phyloP scores from a whole-genome alignment of 2,113 vertebrate genomes.

The Sylvilagus bachmani region DNA sequence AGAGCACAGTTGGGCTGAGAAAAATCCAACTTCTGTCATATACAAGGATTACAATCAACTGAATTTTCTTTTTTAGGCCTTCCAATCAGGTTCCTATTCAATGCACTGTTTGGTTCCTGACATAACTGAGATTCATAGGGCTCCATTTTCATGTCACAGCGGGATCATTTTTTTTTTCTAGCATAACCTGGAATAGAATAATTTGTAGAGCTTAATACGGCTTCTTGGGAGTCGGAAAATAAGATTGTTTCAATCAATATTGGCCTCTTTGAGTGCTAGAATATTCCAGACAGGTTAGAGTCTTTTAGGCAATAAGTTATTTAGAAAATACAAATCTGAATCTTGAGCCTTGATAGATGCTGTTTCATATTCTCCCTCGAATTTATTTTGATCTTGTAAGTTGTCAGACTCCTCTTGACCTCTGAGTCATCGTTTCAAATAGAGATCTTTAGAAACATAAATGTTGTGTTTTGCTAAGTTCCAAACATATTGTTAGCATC shows the following conservation, averaged over 20 bases:
- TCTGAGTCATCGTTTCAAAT: not conserved
- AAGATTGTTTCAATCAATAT: constrained; percentile 60
- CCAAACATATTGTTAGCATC: not conserved
- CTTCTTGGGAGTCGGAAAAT: constrained; percentile 58
- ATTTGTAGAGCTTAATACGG: constrained; percentile 77
- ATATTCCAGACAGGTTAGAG: constrained; percentile 37
- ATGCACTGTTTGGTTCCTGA: constrained; percentile 61
- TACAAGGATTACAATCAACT: constrained; percentile 81
- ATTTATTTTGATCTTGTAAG: not conserved
- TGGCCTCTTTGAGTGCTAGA: constrained; percentile 63
- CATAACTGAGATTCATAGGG: constrained; percentile 63
- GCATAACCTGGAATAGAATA: constrained; percentile 32
- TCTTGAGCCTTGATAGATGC: not conserved
- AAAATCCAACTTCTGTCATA: constrained; percentile 59
- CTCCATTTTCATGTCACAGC: constrained; percentile 63
- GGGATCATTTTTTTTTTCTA: constrained; percentile 41
- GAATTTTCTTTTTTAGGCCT: constrained; percentile 67
- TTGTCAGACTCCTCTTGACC: not conserved
- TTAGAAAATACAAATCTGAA: constrained; percentile 51
- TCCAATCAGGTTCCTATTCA: constrained; percentile 82
- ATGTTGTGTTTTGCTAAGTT: constrained; percentile 11
- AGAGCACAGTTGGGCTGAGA: constrained; percentile 69
- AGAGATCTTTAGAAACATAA: not conserved
- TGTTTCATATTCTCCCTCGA: not conserved
- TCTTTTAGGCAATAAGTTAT: constrained; percentile 4